Conservation (phyloP, 2,113 vertebrate species). For the Dendrocopos noguchii region DNA sequence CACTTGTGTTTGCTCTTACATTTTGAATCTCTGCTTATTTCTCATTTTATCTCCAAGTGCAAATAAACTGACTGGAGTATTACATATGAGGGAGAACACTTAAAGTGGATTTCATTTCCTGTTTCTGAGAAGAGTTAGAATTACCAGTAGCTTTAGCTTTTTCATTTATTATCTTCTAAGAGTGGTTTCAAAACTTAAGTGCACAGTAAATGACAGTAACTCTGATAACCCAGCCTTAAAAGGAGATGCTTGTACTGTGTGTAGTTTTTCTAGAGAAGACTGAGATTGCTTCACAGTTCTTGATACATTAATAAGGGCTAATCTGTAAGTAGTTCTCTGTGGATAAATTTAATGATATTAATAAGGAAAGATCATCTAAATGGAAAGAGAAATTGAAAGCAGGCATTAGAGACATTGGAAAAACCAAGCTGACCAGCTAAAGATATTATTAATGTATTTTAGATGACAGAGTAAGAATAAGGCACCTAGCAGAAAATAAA, state of each 20-base stretch:
- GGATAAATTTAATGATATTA: not conserved
- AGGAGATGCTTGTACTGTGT: not conserved
- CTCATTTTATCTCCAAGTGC: not conserved
- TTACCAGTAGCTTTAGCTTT: not conserved
- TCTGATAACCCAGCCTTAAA: not conserved
- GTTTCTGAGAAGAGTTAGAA: not conserved
- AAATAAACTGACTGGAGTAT: not conserved
- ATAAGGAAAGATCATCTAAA: not conserved
- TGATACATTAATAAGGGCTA: not conserved
- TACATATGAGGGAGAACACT: not conserved
- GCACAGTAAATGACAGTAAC: not conserved
- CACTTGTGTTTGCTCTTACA: not conserved
- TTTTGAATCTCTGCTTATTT: not conserved
- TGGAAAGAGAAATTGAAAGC: not conserved
- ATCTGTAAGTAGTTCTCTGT: not conserved
- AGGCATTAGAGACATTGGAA: not conserved
- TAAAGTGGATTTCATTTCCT: not conserved
- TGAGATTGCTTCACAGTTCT: not conserved
- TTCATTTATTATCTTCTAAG: not conserved
- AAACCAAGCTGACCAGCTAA: not conserved
- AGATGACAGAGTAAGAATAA: not conserved
- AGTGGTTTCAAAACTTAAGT: not conserved
- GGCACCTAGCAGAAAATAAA: not conserved
- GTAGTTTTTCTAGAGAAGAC: not conserved
- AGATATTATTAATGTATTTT: not conserved